Evolutionary conservation across 2,888 invertebrate species (phyloP).

Genomic region (Drymonia ruficornis): DNA sequence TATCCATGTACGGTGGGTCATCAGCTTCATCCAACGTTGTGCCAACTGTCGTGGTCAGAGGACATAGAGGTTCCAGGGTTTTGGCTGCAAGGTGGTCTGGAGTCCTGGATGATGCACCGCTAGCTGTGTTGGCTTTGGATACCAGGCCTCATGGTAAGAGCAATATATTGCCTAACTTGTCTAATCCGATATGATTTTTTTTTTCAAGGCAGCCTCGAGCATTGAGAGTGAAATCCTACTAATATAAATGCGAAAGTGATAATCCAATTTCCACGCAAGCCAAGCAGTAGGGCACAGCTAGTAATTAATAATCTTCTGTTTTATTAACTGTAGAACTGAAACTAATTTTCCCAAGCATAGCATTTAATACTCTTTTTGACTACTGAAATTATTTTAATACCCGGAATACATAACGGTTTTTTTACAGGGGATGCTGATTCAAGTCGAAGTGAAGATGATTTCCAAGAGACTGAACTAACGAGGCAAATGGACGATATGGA

Average conservation of each 20-base stretch:
- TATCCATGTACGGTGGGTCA: constrained; percentile 76
- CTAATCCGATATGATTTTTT: no score
- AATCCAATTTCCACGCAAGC: no score
- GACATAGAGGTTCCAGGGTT: constrained; percentile 73
- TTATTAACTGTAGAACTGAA: no score
- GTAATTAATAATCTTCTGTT: no score
- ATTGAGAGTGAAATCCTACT: no score
- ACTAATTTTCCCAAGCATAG: no score
- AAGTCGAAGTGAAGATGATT: constrained; percentile 65
- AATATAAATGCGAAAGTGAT: no score
- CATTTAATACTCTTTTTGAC: no score
- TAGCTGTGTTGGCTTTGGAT: constrained; percentile 76
- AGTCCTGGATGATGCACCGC: constrained; percentile 72
- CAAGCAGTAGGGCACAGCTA: no score
- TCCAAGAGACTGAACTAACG: constrained; percentile 68
- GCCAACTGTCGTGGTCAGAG: constrained; percentile 75
- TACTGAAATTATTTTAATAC: no score
- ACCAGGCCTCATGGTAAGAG: constrained; percentile 70
- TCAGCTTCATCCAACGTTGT: constrained; percentile 58
- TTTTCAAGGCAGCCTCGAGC: no score
- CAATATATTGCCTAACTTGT: not conserved
- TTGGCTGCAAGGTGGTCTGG: constrained; percentile 80
- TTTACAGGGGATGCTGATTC: constrained; percentile 66
- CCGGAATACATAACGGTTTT: constrained; percentile 1
- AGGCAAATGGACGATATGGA: constrained; percentile 61